A percentile compares a stretch with the other conserved stretches of the same genome.
Conservation (phyloP, 2,888 invertebrate genomes). For the Paralinhomoeus sp. region DNA sequence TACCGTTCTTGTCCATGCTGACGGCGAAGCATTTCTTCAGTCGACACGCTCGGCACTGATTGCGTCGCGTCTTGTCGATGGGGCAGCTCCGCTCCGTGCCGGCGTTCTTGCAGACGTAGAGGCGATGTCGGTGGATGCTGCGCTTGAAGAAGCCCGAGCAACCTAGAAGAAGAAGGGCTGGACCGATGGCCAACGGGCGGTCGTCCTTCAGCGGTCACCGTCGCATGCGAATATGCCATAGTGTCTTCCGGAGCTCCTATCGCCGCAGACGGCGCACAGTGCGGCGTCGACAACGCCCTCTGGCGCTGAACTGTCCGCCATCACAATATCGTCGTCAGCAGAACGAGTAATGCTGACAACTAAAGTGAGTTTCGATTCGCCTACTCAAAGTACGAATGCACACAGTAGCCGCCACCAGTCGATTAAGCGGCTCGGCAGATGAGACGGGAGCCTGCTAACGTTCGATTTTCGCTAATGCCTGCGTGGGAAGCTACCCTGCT, state of each 20-base stretch:
- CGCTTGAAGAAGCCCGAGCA: slow-evolving; percentile 88
- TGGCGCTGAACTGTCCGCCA: no score
- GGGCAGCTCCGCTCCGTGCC: slow-evolving; percentile 70
- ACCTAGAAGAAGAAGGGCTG: slow-evolving; percentile 34
- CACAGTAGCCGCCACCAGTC: no score
- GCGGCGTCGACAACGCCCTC: no score
- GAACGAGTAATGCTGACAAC: no score
- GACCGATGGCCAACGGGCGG: background rate
- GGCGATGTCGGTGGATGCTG: slow-evolving; percentile 78
- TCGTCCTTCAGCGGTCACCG: slow-evolving; percentile 32
- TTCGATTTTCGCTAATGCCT: no score
- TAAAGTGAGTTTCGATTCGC: no score
- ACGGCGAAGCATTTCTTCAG: slow-evolving; percentile 83
- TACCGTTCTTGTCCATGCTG: slow-evolving; percentile 93
- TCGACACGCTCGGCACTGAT: slow-evolving; percentile 84
- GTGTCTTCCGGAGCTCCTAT: slow-evolving; percentile 89
- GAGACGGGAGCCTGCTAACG: no score
- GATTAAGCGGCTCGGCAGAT: no score
- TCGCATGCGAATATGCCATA: slow-evolving; percentile 95
- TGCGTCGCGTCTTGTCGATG: slow-evolving; percentile 84
- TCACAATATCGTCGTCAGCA: no score
- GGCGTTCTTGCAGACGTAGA: slow-evolving; percentile 86
- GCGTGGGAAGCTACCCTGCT: no score
- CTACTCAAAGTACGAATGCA: no score
- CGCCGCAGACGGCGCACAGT: slow-evolving; percentile 84